Base-by-base conservation (phyloP, 2,797 vertebrate genomes). In the Ammospiza maritima region DNA sequence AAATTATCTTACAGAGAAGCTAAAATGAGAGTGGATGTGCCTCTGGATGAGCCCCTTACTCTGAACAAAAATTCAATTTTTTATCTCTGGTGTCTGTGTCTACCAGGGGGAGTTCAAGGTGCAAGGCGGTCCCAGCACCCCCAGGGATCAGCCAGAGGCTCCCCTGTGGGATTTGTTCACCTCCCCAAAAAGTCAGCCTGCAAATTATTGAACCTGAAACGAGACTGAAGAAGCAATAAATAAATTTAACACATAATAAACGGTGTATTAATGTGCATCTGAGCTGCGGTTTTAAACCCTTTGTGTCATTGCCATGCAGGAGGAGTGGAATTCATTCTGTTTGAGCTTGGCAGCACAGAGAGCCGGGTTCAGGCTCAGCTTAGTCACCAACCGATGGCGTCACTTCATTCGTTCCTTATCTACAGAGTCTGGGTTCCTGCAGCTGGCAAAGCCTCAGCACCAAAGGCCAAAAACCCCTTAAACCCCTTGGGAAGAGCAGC, bases 191-290 rank as follows among this genome's bases (percentile, higher is more conserved):
- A 47, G 7, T 2, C 16, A 6, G 10, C 34, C 45, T 10, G 15
- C 57, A 38, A 66, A 36, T 10, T 0, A 20, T 22, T 53, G 6
- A 11, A 19, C 53, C 1, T 0, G 1, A 36, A 36, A 1, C 0
- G 3, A 16, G 14, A 25, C 12, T 2, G 25, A 79, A 48, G 51
- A 29, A 56, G 3, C 16, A 29, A 20, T 3, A 30, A 67, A 44
- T 9, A 17, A 47, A 47, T 8, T 2, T 4, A 16, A 5, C 9
- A 1, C 1, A 0, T 0, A 4, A 13, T 3, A 25, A 51, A 11
- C 3, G 3, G 13, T 1, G 16, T 4, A 2, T 25, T 34, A 9
- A 40, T 0, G 11, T 4, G 18, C 30, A 7, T 6, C 45, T 8
- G 3, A 50, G 27, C 6, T 13, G 15, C 42, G 5, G 1, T 10